Conservation (phyloP, 2,888 invertebrate species). For the Hesperia comma region DNA sequence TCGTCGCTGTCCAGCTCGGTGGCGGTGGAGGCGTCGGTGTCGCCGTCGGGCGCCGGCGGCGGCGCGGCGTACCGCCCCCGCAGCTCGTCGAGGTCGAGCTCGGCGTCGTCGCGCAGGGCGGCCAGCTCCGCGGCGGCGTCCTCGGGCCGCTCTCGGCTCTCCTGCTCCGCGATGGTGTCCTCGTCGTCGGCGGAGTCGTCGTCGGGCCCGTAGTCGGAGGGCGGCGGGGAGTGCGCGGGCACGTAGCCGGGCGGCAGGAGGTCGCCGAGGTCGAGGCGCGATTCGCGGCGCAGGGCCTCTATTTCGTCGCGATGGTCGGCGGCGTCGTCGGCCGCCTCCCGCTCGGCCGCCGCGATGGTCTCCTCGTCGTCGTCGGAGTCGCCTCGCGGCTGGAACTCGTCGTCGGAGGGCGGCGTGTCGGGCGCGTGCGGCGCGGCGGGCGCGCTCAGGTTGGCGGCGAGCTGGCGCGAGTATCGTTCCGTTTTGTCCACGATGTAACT, state of each 20-base stretch:
- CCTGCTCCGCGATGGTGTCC: constrained; percentile 71
- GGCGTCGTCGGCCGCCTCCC: constrained; percentile 84
- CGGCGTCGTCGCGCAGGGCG: constrained; percentile 90
- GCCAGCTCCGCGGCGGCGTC: constrained; percentile 87
- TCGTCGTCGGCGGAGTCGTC: constrained; percentile 87
- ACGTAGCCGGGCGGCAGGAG: constrained; percentile 93
- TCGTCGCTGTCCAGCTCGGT: constrained; percentile 43
- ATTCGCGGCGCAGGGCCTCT: constrained; percentile 93
- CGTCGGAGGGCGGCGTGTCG: constrained; percentile 71
- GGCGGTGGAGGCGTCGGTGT: constrained; percentile 33
- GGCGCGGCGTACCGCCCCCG: constrained; percentile 86
- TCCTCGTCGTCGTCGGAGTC: constrained; percentile 95
- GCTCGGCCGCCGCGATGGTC: constrained; percentile 94
- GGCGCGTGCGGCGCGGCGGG: constrained; percentile 47
- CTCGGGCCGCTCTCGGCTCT: constrained; percentile 86
- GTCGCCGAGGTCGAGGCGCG: constrained; percentile 94
- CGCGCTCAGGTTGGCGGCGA: constrained; percentile 90
- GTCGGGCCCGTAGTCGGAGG: constrained; percentile 89
- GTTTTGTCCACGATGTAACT: constrained; percentile 99
- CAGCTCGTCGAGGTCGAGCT: constrained; percentile 92
- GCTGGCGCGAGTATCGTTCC: constrained; percentile 96
- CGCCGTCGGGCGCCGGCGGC: constrained; percentile 35
- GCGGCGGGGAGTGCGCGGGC: constrained; percentile 84
- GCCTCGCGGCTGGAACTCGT: constrained; percentile 92
- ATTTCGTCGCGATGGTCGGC: constrained; percentile 88